These are phyloP conservation scores for Ceratina japonica DNA, from an alignment of 1,140 invertebrate species.

Conservation along the genomic window DNA sequence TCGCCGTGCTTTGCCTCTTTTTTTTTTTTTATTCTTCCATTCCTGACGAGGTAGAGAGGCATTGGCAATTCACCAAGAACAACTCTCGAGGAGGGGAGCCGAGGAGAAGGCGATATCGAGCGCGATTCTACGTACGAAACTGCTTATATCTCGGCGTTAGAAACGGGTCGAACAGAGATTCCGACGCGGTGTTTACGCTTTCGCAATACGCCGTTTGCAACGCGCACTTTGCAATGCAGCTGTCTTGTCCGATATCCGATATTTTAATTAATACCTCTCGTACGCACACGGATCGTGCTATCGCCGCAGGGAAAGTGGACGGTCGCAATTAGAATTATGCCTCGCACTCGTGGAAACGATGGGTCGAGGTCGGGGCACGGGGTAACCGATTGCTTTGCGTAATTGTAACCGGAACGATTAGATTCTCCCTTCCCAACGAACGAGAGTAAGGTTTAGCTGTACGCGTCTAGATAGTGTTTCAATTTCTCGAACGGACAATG, in stretches of 20 bases:
- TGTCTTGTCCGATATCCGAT: too few species aligned
- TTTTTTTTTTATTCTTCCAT: background rate
- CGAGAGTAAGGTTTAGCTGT: background rate
- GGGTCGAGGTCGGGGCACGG: too few species aligned
- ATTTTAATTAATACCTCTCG: too few species aligned
- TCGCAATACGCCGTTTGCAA: too few species aligned
- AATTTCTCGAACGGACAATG: background rate
- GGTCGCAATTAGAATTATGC: too few species aligned
- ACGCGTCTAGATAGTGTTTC: background rate
- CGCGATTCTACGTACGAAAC: background rate
- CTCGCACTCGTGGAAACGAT: too few species aligned
- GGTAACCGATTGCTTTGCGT: background rate
- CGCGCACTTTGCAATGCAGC: too few species aligned
- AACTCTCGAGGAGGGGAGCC: background rate
- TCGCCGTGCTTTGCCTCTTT: background rate
- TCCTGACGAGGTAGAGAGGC: background rate
- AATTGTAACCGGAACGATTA: conserved; percentile 12
- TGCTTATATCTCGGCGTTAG: background rate
- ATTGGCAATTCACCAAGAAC: conserved; percentile 13
- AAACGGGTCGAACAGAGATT: background rate
- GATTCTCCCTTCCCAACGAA: background rate
- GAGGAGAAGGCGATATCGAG: background rate
- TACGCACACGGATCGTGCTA: too few species aligned
- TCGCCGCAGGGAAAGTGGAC: too few species aligned
- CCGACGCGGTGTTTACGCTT: too few species aligned